Conservation (phyloP, 2,888 invertebrate genomes). For the Mylabris sibirica region DNA sequence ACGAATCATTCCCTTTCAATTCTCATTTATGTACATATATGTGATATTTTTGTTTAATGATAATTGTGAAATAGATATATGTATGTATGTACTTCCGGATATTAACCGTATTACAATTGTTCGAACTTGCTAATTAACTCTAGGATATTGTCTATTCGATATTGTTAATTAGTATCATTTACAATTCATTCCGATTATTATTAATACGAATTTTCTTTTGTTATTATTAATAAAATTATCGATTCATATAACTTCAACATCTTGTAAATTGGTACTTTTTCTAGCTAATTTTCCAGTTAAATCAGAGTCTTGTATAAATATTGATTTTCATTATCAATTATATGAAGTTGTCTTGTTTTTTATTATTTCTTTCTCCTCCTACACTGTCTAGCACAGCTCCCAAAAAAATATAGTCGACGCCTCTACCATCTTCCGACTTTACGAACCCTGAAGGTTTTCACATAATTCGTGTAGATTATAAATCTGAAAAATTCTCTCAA, state of each 20-base stretch:
- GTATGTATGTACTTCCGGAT: too few relatives aligned
- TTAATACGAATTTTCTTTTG: not conserved
- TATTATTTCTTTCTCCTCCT: not conserved
- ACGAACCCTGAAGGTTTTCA: too few relatives aligned
- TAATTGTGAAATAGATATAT: too few relatives aligned
- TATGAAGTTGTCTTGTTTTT: not conserved
- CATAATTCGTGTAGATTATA: too few relatives aligned
- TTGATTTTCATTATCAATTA: not conserved
- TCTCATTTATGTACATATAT: not conserved
- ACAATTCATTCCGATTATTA: constrained; percentile 1
- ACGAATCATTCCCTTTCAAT: not conserved
- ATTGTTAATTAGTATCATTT: not conserved
- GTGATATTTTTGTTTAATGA: too few relatives aligned
- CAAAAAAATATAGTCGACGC: not conserved
- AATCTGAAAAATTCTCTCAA: too few relatives aligned
- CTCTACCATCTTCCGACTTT: not conserved
- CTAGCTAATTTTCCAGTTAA: not conserved
- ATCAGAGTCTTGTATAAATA: not conserved
- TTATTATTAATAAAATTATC: constrained; percentile 18
- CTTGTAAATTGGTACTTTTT: too few relatives aligned
- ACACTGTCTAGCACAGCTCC: not conserved
- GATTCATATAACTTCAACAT: too few relatives aligned
- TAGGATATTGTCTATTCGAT: not conserved
- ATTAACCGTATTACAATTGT: too few relatives aligned
- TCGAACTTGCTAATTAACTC: too few relatives aligned